These are phyloP conservation scores for Drosophila fuyamai DNA, from an alignment of 1,140 invertebrate genomes.

Conservation along the genomic window DNA sequence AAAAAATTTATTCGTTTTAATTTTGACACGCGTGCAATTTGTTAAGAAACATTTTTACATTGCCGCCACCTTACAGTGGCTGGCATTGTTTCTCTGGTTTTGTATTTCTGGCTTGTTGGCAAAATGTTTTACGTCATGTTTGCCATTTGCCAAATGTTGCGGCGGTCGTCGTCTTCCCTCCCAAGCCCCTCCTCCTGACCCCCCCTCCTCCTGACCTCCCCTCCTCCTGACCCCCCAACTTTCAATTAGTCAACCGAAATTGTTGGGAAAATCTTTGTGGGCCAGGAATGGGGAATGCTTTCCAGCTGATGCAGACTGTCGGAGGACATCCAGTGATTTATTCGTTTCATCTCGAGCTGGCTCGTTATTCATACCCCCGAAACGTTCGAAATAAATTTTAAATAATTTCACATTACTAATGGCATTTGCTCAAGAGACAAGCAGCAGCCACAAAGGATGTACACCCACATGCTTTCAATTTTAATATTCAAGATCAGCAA, in stretches of 20 bases:
- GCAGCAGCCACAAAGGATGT: neutral
- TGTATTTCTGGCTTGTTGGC: slow-evolving; percentile 31
- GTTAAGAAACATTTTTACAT: slow-evolving; percentile 64
- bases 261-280: slow-evolving; percentile 18
- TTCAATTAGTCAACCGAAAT: slow-evolving; percentile 54
- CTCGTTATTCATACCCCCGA: slow-evolving; percentile 15
- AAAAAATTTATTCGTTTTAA: slow-evolving; percentile 77
- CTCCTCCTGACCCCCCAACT: neutral
- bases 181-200: neutral
- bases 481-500: neutral
- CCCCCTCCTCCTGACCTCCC: neutral
- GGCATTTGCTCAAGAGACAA: slow-evolving; percentile 9
- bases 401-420: slow-evolving; percentile 46
- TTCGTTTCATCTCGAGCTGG: slow-evolving; percentile 33
- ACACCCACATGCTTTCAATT: neutral
- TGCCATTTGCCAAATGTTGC: slow-evolving; percentile 65
- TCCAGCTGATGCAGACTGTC: slow-evolving; percentile 44
- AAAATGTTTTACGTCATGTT: slow-evolving; percentile 78
- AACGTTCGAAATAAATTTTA: slow-evolving; percentile 25
- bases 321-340: slow-evolving; percentile 42
- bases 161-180: slow-evolving; percentile 11
- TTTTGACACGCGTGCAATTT: slow-evolving; percentile 78
- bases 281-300: neutral
- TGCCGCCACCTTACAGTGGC: slow-evolving; percentile 37
- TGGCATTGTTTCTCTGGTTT: slow-evolving; percentile 39